A percentile compares a stretch with the other conserved stretches of the same genome.
Evolutionary conservation across 2,113 vertebrate genomes (phyloP).

Genomic region (Sinocyclocheilus rhinocerous): DNA sequence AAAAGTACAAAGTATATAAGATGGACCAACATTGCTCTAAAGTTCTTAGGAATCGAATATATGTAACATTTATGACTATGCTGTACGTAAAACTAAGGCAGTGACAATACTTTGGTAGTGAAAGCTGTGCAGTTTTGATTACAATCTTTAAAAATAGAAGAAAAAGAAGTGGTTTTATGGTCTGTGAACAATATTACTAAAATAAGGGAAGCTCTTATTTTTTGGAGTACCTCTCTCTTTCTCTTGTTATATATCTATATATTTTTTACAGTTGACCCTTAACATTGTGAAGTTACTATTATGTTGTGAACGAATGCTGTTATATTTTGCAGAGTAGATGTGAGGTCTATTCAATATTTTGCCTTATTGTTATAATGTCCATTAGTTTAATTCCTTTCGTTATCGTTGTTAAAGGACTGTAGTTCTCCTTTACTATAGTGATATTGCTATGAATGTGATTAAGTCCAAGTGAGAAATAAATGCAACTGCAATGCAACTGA

Average conservation of each 20-base stretch:
- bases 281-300: constrained; percentile 48
- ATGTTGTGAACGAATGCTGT: constrained; percentile 55
- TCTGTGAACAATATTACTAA: constrained; percentile 28
- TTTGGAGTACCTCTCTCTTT: constrained; percentile 38
- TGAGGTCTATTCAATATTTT: constrained; percentile 47
- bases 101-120: not conserved
- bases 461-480: constrained; percentile 76
- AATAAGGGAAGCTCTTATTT: constrained; percentile 6
- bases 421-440: constrained; percentile 74
- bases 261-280: constrained; percentile 17
- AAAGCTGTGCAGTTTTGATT: constrained; percentile 2
- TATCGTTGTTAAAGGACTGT: constrained; percentile 59
- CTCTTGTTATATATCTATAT: constrained; percentile 37
- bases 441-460: constrained; percentile 79
- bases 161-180: not conserved
- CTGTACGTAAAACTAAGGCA: not conserved
- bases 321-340: constrained; percentile 13
- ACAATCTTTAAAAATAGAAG: not conserved
- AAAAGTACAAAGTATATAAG: not conserved
- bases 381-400: constrained; percentile 57
- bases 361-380: constrained; percentile 67
- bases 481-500: constrained; percentile 80
- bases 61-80: not conserved
- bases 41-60: not conserved
- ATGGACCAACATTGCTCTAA: not conserved